Conservation (phyloP, 1,140 invertebrate genomes). For the Drosophila carrolli region DNA sequence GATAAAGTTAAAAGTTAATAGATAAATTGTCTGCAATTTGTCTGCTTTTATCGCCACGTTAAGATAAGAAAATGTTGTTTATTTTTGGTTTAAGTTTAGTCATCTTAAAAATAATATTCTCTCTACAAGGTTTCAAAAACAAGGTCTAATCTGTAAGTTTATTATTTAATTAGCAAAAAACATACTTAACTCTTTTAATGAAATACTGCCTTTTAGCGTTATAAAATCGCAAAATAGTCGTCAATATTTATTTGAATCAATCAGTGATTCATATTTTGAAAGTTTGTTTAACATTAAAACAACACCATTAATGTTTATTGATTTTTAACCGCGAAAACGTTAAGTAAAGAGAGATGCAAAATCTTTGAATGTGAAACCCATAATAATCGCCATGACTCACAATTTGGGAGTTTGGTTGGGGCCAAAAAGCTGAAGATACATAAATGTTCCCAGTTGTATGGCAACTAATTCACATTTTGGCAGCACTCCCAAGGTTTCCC, state of each 20-base stretch:
- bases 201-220: too few species aligned
- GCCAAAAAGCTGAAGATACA: slow-evolving; percentile 4
- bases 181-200: too few species aligned
- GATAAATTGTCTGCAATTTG: too few species aligned
- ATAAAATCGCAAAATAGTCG: too few species aligned
- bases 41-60: too few species aligned
- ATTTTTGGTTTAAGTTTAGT: too few species aligned
- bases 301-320: background rate
- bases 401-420: background rate
- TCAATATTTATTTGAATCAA: background rate
- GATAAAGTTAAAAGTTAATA: too few species aligned
- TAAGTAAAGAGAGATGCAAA: background rate
- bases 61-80: too few species aligned
- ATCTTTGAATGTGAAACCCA: slow-evolving; percentile 6
- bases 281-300: background rate
- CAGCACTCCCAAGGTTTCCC: slow-evolving; percentile 9
- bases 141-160: too few species aligned
- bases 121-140: too few species aligned
- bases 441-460: slow-evolving; percentile 10
- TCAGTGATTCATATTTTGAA: slow-evolving; percentile 3
- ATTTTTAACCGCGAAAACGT: background rate
- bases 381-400: slow-evolving; percentile 17
- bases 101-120: too few species aligned
- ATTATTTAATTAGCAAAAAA: too few species aligned
- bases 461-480: slow-evolving; percentile 6